These are phyloP conservation scores for Ceratosolen solmsi DNA, from an alignment of 1,140 invertebrate genomes.

Conservation along the genomic window DNA sequence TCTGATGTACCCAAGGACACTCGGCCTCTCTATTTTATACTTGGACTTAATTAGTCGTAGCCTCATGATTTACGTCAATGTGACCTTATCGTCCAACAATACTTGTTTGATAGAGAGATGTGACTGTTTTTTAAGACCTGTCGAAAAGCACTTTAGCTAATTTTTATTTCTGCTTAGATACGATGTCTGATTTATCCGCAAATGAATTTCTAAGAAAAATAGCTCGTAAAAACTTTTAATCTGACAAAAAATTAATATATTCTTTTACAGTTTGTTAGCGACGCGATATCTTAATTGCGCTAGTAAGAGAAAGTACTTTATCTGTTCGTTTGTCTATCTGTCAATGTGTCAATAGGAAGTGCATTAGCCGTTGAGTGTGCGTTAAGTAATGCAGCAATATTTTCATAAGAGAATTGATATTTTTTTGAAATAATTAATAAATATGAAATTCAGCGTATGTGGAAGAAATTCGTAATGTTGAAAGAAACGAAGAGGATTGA, in stretches of 20 bases:
- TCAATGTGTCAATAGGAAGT: no score
- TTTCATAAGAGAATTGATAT: no score
- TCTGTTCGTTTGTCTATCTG: no score
- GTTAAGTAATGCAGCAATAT: no score
- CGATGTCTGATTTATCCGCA: slow-evolving; percentile 25
- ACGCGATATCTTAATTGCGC: slow-evolving; percentile 31
- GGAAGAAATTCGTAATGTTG: no score
- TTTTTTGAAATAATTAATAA: no score
- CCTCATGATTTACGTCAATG: neutral
- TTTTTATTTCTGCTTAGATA: slow-evolving; percentile 33
- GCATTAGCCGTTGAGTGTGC: no score
- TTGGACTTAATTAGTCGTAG: neutral
- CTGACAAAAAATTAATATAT: neutral
- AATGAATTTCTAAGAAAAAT: neutral
- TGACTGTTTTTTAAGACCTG: slow-evolving; percentile 3
- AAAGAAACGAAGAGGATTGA: no score
- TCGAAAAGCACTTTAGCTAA: slow-evolving; percentile 43
- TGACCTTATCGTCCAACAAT: neutral
- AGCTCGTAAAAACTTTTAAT: neutral
- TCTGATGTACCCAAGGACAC: neutral
- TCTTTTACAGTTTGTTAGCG: neutral
- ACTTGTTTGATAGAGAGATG: slow-evolving; percentile 13
- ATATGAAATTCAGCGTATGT: no score
- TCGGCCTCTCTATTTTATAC: neutral
- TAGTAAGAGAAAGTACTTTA: slow-evolving; percentile 4